Evolutionary conservation across 1,140 invertebrate genomes (phyloP), one percentile per base, ranked within the genome.

Genomic region (Polypedilum vanderplanki): DNA sequence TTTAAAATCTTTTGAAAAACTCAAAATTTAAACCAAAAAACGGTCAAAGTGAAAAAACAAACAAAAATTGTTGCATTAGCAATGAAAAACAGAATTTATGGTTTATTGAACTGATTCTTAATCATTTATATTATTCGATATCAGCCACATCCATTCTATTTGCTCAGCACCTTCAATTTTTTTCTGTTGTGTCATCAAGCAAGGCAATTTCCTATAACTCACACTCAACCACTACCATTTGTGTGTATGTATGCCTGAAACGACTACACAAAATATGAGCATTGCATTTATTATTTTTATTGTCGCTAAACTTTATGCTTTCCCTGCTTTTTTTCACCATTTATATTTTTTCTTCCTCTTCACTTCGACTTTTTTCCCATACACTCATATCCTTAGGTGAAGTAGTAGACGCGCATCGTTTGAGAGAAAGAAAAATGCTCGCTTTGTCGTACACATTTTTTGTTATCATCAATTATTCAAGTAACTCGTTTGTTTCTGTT

Each of bases 211-310:
- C 46, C 46, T 57, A 57, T 57, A 57, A 57, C 24, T 33, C 24
- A 33, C 24, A 33, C 24, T 33, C 24, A 33, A 33, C 24, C 24
- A 33, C 24, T 33, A 33, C 12, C 15, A 15, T 12, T 57, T 57
- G 46, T 12, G 46, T 57, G 5, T 33, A 33, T 33, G 12, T 57
- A 57, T 57, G 46, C 46, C 12, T 57, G 46, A 57, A 57, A 57
- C 46, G 46, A 57, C n/a, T n/a, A n/a, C 46, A 57, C 46, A 57
- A 57, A 57, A 57, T 57, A 57, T 57, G 46, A 57, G 46, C 46
- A 57, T 57, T 57, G 46, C 46, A 57, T 57, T 57, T 57, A 57
- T 57, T 57, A 57, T 57, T 57, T 57, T 57, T 57, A 57, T 57
- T 57, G 46, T 57, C 46, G 46, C 46, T 57, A 57, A 57, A 57